Evolutionary conservation across 2,113 vertebrate genomes (phyloP).

Genomic region (Camelus dromedarius): DNA sequence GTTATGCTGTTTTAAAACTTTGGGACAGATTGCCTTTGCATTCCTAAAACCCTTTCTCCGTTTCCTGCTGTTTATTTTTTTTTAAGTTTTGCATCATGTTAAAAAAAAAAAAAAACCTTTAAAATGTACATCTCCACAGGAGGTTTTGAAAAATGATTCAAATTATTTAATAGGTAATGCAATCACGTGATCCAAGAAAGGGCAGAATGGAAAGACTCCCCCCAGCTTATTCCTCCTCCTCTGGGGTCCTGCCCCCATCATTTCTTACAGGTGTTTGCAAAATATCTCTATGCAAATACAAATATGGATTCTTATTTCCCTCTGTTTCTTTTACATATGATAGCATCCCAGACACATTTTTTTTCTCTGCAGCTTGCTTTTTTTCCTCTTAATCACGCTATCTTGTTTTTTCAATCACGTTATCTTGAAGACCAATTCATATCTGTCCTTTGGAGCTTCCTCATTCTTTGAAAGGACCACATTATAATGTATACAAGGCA

Average conservation of each 20-base stretch:
- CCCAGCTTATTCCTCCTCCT: background rate
- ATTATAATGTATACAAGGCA: no score
- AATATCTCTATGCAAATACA: accelerated
- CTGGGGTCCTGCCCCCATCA: no score
- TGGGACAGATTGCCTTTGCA: background rate
- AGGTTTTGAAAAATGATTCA: background rate
- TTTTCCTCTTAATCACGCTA: background rate
- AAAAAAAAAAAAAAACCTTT: background rate
- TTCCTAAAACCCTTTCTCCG: background rate
- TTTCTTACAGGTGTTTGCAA: background rate
- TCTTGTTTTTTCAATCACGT: background rate
- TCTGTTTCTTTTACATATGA: background rate
- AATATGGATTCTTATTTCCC: no score
- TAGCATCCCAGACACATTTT: background rate
- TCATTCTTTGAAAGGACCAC: background rate
- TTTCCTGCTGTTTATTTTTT: background rate
- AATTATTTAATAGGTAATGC: background rate
- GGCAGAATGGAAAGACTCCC: background rate
- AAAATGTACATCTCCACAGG: background rate
- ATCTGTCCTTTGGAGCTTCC: background rate
- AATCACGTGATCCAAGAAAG: background rate
- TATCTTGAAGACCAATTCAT: background rate
- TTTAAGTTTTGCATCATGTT: background rate
- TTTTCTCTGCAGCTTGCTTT: background rate
- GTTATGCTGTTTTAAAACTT: background rate